Evolutionary conservation across 2,888 invertebrate species (phyloP).

Genomic region (Caenorhabditis sp.): DNA sequence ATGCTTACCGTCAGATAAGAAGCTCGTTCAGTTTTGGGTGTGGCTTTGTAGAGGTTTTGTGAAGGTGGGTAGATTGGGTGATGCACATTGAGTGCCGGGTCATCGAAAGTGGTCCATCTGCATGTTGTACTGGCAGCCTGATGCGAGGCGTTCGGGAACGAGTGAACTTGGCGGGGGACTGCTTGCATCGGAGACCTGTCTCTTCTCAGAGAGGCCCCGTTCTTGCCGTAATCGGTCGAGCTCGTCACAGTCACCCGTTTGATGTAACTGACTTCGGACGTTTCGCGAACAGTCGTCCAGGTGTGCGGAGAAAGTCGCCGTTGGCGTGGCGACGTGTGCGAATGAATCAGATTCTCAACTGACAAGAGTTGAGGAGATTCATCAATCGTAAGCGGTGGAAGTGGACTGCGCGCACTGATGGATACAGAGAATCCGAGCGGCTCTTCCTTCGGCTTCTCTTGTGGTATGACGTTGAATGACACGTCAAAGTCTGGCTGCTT

Average conservation of each 20-base stretch:
- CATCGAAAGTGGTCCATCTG: slow-evolving; percentile 55
- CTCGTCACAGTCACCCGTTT: slow-evolving; percentile 62
- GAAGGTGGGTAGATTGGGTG: slow-evolving; percentile 66
- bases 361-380: slow-evolving; percentile 56
- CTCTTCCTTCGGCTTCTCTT: slow-evolving; percentile 31
- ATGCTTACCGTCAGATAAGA: slow-evolving; percentile 35
- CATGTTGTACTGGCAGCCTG: slow-evolving; percentile 36
- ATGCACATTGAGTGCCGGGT: slow-evolving; percentile 56
- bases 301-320: slow-evolving; percentile 66
- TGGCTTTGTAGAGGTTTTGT: slow-evolving; percentile 54
- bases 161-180: slow-evolving; percentile 28
- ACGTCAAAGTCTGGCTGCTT: slow-evolving; percentile 54
- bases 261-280: slow-evolving; percentile 73
- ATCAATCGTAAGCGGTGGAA: slow-evolving; percentile 50
- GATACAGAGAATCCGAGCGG: slow-evolving; percentile 63
- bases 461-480: slow-evolving; percentile 38
- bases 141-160: slow-evolving; percentile 30
- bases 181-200: slow-evolving; percentile 29
- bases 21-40: slow-evolving; percentile 36
- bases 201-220: slow-evolving; percentile 13
- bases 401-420: slow-evolving; percentile 62
- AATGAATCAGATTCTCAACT: slow-evolving; percentile 49
- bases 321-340: slow-evolving; percentile 43
- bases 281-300: slow-evolving; percentile 76
- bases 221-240: slow-evolving; percentile 25